Evolutionary conservation across 2,888 invertebrate genomes (phyloP), one percentile per base, ranked within the genome.

Genomic region (Entomobrya multifasciata): DNA sequence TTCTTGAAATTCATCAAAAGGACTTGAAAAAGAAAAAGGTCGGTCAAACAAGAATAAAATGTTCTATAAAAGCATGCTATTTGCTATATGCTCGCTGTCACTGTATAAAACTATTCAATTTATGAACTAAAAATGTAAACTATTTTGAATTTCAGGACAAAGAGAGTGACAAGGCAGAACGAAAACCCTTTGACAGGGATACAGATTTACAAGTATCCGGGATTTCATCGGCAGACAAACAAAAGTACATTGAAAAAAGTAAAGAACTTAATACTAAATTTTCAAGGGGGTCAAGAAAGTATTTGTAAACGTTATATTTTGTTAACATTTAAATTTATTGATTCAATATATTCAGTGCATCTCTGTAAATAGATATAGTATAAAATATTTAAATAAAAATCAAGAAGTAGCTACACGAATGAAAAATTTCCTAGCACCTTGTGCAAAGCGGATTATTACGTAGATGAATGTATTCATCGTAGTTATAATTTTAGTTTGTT

Each of bases 241-340:
- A 88, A 25, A 90, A 90, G 60, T 90, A 89, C 22, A 89, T 90
- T 70, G 79, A 90, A 55, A 90, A 90, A 74, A 88, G 88, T 47
- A 77, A 79, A 25, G 90, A 90, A 67, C 76, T 90, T 0, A 81
- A 86, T 47, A 76, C 82, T 17, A 77, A 88, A 62, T 90, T 90
- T 81, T 72, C 78, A n/a, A 79, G 81, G 36, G 90, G 90, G n/a
- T 88, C 87, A 22, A 77, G 84, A 81, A 90, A 90, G 57, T 90
- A 88, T 79, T 80, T 90, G 36, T 90, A 88, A 49, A 49, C 13
- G 13, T 49, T n/a, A n/a, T n/a, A n/a, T n/a, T n/a, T n/a, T n/a
- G n/a, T n/a, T n/a, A n/a, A n/a, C n/a, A n/a, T n/a, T n/a, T n/a
- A n/a, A n/a, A n/a, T n/a, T n/a, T n/a, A n/a, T n/a, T n/a, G n/a